Base-by-base conservation (phyloP, 1,140 invertebrate species). In the Hyposmocoma kahamanoa region DNA sequence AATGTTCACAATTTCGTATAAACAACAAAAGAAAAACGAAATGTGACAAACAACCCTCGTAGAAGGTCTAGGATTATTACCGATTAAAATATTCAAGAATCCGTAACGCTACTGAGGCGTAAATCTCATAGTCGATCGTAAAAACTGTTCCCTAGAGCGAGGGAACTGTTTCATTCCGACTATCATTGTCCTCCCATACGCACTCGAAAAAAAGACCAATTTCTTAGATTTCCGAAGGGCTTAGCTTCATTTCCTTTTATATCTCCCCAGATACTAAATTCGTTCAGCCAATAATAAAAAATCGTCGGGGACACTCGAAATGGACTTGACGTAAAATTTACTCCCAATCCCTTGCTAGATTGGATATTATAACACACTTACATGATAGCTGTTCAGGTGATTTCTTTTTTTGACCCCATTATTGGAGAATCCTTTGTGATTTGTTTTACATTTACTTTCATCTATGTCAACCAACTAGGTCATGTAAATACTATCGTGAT, bases 191-290 rank as follows among this genome's bases (percentile, higher is more conserved):
- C 65, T 74, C 62, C 15, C 32, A 75, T 63, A 76, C 72, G 73
- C 72, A 68, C 72, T 67, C 56, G 24, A 5, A 19, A 77, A 72
- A 74, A 79, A 71, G 69, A 72, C 69, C 77, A 81, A 81, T 79
- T 78, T 77, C 74, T 67, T 60, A 78, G 74, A 81, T 81, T 81
- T 78, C 77, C 77, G 74, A 81, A 81, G 77, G 77, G 77, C 74
- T 78, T 81, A 78, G 72, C 69, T 81, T 81, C 77, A 81, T 81
- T 81, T 81, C 72, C 72, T 81, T 81, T 81, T 81, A 81, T 78
- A 72, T 69, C 77, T 81, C 77, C 74, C 74, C 59, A 77, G 77
- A 78, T 76, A 81, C 74, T 81, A 81, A 77, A 78, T 78, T 81
- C 77, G 73, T 74, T 75, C 68, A 69, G 59, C 62, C 74, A 76